These are phyloP conservation scores for Agrochola litura DNA, from an alignment of 2,888 invertebrate species.

Conservation along the genomic window DNA sequence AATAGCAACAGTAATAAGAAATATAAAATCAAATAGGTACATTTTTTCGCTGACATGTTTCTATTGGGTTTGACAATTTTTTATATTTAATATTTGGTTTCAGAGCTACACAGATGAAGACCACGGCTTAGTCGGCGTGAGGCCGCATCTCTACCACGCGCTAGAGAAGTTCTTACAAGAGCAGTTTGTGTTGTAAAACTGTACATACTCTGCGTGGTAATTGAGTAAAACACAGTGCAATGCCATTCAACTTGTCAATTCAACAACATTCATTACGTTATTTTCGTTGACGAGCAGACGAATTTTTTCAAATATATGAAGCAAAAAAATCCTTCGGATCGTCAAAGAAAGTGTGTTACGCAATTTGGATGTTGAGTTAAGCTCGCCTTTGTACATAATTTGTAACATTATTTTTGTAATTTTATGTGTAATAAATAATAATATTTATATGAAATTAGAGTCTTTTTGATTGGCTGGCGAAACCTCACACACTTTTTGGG, in stretches of 20 bases:
- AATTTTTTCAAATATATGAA: background rate
- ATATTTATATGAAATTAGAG: background rate
- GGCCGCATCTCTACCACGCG: conserved; percentile 97
- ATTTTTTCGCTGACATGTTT: background rate
- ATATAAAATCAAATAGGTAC: too few relatives aligned
- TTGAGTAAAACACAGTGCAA: background rate
- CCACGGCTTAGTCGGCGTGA: conserved; percentile 94
- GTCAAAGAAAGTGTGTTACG: background rate
- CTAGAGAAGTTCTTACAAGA: conserved; percentile 94
- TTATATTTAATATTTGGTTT: background rate
- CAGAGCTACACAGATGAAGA: conserved; percentile 98
- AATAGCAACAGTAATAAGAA: too few relatives aligned
- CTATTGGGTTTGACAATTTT: background rate
- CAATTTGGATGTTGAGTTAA: background rate
- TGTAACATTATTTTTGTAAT: background rate
- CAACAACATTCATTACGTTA: background rate
- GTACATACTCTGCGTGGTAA: background rate
- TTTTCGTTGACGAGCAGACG: too few relatives aligned
- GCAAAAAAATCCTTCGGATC: background rate
- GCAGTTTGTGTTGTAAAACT: conserved; percentile 78
- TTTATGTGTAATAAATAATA: conserved; percentile 10
- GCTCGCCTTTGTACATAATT: conserved; percentile 1
- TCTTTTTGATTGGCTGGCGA: background rate
- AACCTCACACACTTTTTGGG: background rate
- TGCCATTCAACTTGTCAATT: background rate